Evolutionary conservation across 2,888 invertebrate species (phyloP).

Genomic region (Agapostemon virescens): DNA sequence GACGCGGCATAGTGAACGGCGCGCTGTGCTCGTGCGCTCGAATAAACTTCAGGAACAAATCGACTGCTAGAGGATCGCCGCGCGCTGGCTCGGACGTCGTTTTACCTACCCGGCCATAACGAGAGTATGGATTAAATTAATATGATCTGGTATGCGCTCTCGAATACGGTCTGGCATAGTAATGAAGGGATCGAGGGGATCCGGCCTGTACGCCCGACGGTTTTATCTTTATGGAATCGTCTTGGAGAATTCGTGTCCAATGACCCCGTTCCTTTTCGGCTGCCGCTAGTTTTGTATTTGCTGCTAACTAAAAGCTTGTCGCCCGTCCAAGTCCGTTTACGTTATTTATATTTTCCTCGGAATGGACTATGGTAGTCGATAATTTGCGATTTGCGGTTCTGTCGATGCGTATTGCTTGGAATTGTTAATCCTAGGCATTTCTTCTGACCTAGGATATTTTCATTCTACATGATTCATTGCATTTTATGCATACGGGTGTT

Average conservation of each 20-base stretch:
- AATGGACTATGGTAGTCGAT: neutral
- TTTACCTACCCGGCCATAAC: conserved; percentile 36
- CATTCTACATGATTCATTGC: too few relatives aligned
- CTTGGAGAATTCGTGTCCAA: conserved; percentile 29
- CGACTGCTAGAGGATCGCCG: neutral
- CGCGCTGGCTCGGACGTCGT: conserved; percentile 8
- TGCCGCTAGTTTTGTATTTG: conserved; percentile 16
- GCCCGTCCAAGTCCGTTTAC: neutral
- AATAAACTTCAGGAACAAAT: conserved; percentile 35
- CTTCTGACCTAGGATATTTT: too few relatives aligned
- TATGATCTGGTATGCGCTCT: conserved; percentile 44
- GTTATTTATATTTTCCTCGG: neutral
- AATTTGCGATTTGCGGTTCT: neutral
- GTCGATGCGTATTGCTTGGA: neutral
- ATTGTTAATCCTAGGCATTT: too few relatives aligned
- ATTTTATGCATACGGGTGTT: too few relatives aligned
- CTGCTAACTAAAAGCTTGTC: neutral
- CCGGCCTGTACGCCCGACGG: conserved; percentile 19
- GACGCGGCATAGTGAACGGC: conserved; percentile 5
- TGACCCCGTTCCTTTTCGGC: conserved; percentile 18
- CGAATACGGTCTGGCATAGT: conserved; percentile 41
- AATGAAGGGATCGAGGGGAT: conserved; percentile 46
- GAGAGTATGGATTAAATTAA: conserved; percentile 55
- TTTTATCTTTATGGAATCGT: conserved; percentile 38
- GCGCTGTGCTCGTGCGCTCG: neutral